Evolutionary conservation across 2,888 invertebrate genomes (phyloP).

Genomic region (Agrotis clavis): DNA sequence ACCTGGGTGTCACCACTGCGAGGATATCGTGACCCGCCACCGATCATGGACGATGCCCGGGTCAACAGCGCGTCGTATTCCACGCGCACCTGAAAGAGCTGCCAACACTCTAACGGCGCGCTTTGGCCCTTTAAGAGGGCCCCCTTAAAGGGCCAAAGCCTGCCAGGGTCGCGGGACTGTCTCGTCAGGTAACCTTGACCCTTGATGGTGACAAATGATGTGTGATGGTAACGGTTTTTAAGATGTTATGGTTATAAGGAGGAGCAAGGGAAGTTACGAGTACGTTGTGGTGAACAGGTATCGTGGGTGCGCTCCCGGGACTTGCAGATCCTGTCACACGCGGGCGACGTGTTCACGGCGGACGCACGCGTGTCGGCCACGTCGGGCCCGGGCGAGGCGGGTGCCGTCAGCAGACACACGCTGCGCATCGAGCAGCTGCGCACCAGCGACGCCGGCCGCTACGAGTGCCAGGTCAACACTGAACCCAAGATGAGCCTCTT

Average conservation of each 20-base stretch:
- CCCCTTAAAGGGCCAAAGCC: too few relatives aligned
- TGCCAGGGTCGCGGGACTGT: too few relatives aligned
- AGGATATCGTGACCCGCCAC: too few relatives aligned
- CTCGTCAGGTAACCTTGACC: too few relatives aligned
- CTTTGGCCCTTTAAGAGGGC: too few relatives aligned
- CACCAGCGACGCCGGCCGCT: conserved; percentile 92
- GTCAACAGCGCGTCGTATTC: too few relatives aligned
- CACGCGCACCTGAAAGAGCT: too few relatives aligned
- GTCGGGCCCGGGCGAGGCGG: conserved; percentile 68
- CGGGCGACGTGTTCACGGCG: conserved; percentile 92
- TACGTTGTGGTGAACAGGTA: conserved; percentile 86
- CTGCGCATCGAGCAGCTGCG: conserved; percentile 92
- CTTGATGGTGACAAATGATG: too few relatives aligned
- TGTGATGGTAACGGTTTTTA: not conserved
- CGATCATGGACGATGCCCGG: too few relatives aligned
- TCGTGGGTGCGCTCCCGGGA: conserved; percentile 94
- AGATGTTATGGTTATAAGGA: not conserved
- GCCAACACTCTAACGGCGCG: too few relatives aligned
- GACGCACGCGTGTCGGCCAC: conserved; percentile 92
- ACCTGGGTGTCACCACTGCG: too few relatives aligned
- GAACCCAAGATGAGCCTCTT: conserved; percentile 94
- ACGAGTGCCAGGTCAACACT: conserved; percentile 95
- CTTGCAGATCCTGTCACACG: conserved; percentile 93
- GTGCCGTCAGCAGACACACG: conserved; percentile 85
- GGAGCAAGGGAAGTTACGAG: not conserved